Conservation (phyloP, 2,797 vertebrate species). For the Morelia viridis region DNA sequence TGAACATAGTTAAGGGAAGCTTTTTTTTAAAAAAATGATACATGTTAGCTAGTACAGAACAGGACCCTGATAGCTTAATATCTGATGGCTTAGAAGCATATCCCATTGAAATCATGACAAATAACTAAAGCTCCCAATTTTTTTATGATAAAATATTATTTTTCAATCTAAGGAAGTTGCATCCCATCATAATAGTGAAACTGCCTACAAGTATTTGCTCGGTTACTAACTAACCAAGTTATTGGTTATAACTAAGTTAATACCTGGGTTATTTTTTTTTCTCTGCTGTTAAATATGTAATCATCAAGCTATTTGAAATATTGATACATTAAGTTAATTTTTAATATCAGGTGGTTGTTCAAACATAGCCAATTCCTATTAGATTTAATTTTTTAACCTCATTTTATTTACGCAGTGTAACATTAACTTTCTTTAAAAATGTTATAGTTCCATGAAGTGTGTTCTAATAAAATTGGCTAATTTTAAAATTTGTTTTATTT, state of each 20-base stretch:
- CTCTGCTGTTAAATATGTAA: constrained; percentile 53
- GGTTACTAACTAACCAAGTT: background rate
- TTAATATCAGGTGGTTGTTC: background rate
- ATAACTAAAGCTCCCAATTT: background rate
- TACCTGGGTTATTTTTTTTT: background rate
- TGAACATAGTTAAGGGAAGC: background rate
- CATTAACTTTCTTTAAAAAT: background rate
- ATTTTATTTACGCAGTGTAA: background rate
- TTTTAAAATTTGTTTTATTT: background rate
- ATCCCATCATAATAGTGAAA: background rate
- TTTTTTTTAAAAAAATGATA: background rate
- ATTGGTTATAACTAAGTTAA: constrained; percentile 22
- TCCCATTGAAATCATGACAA: background rate
- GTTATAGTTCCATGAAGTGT: background rate
- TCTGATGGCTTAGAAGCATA: background rate
- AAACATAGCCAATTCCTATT: background rate
- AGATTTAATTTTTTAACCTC: background rate
- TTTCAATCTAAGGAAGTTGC: background rate
- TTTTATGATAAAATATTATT: background rate
- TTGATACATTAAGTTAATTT: background rate
- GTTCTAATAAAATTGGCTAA: background rate
- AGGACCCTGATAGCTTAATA: background rate
- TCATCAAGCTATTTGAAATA: background rate
- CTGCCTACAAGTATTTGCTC: background rate
- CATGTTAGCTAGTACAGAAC: background rate